A percentile compares a stretch with the other conserved stretches of the same genome.
phyloP scores from a whole-genome alignment of 2,797 vertebrate species.

The Limosa lapponica region DNA sequence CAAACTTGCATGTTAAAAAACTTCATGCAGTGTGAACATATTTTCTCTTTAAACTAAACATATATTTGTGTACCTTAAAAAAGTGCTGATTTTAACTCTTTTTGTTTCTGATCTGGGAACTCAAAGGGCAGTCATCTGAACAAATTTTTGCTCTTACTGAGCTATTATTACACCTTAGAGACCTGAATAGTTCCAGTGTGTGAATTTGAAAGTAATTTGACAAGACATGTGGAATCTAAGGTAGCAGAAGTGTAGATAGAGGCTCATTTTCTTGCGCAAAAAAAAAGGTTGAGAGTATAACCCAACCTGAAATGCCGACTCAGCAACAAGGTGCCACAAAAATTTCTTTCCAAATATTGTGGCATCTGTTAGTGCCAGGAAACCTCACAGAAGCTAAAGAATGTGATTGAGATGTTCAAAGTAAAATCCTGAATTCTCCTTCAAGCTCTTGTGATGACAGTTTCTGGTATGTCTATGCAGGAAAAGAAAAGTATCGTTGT shows the following conservation, averaged over 20 bases:
- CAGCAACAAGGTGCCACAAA: conserved; percentile 49
- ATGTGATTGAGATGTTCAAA: conserved; percentile 12
- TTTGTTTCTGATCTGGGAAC: conserved; percentile 35
- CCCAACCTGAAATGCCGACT: background rate
- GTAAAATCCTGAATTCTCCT: background rate
- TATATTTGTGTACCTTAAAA: background rate
- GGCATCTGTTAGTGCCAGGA: conserved; percentile 13
- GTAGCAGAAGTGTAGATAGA: conserved; percentile 9
- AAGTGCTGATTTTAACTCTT: conserved; percentile 58
- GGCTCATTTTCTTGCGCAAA: background rate
- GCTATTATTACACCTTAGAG: conserved; percentile 58
- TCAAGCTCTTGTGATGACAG: background rate
- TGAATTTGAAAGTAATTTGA: conserved; percentile 60
- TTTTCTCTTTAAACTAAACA: conserved; percentile 57
- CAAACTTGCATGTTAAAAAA: background rate
- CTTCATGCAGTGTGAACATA: background rate
- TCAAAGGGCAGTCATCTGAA: conserved; percentile 36
- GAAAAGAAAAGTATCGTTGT: background rate
- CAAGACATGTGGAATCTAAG: conserved; percentile 47
- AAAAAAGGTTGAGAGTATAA: background rate
- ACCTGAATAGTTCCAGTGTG: background rate
- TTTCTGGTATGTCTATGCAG: background rate
- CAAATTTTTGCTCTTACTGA: conserved; percentile 49
- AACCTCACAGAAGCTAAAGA: conserved; percentile 24
- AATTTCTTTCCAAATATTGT: conserved; percentile 45